A percentile compares a stretch with the other conserved stretches of the same genome.
Evolutionary conservation across 2,113 vertebrate species (phyloP).

Genomic region (Rhinoderma darwinii): DNA sequence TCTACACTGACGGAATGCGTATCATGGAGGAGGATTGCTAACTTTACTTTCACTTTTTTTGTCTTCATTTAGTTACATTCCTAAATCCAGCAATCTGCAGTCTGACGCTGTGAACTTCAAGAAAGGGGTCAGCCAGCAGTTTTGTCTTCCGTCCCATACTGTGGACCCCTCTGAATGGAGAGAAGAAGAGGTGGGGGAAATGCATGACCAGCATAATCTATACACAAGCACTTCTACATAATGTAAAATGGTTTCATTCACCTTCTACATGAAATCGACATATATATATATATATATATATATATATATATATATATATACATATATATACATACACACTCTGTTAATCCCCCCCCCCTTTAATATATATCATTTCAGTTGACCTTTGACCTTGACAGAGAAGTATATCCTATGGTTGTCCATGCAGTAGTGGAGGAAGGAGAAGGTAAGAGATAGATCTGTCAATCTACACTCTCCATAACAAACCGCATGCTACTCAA

Average conservation of each 20-base stretch:
- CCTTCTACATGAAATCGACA: too few relatives aligned
- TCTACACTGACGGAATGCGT: not conserved
- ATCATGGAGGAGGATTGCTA: not conserved
- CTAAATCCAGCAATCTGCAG: conserved; percentile 89
- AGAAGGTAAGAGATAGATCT: conserved; percentile 73
- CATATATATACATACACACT: not conserved
- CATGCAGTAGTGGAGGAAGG: conserved; percentile 94
- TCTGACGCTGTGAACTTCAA: conserved; percentile 94
- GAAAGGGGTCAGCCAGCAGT: conserved; percentile 93
- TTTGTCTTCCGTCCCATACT: conserved; percentile 93
- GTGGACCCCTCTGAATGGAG: conserved; percentile 94
- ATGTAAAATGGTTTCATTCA: too few relatives aligned
- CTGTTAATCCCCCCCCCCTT: not conserved
- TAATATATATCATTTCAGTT: conserved; percentile 83
- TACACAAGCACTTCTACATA: not conserved
- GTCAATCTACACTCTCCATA: too few relatives aligned
- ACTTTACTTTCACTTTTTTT: not conserved
- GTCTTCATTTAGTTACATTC: conserved; percentile 81
- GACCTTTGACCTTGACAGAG: conserved; percentile 91
- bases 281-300: too few relatives aligned
- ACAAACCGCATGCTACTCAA: too few relatives aligned
- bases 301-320: not conserved
- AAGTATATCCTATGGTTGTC: conserved; percentile 95
- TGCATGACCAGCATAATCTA: not conserved
- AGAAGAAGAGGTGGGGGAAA: conserved; percentile 87